Conservation (phyloP, 1,140 invertebrate genomes). For the Onthophagus taurus region DNA sequence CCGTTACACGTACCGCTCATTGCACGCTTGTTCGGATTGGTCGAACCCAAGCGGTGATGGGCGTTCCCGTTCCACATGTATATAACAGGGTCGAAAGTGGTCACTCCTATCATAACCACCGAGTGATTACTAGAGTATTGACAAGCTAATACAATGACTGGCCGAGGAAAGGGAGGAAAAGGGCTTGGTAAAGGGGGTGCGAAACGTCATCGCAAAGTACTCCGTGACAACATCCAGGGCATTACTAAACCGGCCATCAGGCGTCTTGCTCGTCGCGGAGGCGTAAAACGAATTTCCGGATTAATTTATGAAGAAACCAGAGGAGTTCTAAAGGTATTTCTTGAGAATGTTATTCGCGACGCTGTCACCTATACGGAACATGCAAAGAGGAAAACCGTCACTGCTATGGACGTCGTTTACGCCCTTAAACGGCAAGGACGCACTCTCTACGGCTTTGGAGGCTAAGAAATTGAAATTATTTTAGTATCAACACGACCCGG, state of each 20-base stretch:
- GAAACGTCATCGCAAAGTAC: constrained; percentile 57
- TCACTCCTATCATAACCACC: no score
- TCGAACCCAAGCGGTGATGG: no score
- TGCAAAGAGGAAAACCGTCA: constrained; percentile 73
- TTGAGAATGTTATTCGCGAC: constrained; percentile 72
- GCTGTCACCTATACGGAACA: constrained; percentile 78
- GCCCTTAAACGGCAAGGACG: constrained; percentile 74
- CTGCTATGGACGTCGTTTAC: constrained; percentile 82
- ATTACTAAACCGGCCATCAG: constrained; percentile 39
- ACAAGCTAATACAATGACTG: constrained; percentile 53
- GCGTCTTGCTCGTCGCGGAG: constrained; percentile 59
- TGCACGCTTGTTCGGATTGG: no score
- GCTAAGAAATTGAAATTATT: no score
- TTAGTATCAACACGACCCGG: no score
- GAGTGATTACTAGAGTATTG: no score
- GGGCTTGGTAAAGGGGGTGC: constrained; percentile 59
- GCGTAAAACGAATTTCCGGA: constrained; percentile 63
- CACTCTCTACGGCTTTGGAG: constrained; percentile 55
- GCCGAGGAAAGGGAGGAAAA: constrained; percentile 57
- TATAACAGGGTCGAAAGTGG: no score
- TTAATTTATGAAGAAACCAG: constrained; percentile 64
- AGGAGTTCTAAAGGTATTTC: constrained; percentile 65
- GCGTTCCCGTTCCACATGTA: no score
- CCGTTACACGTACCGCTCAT: no score
- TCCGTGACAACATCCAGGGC: constrained; percentile 60